These are phyloP conservation scores for Ceratosolen fusciceps DNA, from an alignment of 1,140 invertebrate species.

Conservation along the genomic window DNA sequence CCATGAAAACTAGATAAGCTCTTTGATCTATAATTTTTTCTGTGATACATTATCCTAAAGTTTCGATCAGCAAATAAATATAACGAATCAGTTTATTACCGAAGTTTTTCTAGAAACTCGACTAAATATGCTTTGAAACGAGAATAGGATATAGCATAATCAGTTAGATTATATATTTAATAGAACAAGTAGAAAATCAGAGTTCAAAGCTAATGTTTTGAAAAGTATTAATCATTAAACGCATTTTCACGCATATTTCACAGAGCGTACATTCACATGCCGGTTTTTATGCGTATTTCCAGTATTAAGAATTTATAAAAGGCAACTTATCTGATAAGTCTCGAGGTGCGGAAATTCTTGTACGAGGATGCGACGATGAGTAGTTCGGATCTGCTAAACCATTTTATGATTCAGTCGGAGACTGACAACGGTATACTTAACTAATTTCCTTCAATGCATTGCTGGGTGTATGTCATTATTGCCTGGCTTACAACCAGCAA, in stretches of 20 bases:
- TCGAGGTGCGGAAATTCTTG: slow-evolving; percentile 24
- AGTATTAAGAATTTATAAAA: background rate
- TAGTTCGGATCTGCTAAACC: background rate
- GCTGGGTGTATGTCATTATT: background rate
- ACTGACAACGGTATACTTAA: background rate
- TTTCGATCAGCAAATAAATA: no score
- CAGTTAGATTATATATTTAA: no score
- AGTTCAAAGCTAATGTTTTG: background rate
- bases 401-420: background rate
- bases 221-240: background rate
- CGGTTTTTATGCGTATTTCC: background rate
- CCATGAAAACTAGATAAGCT: no score
- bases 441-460: background rate
- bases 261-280: no score
- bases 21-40: no score
- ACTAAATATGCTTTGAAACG: background rate
- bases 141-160: background rate
- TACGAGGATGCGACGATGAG: background rate
- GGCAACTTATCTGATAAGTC: slow-evolving; percentile 17
- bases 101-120: no score
- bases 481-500: background rate
- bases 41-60: no score
- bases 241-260: no score
- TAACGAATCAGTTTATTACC: no score
- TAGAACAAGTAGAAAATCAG: background rate